phyloP scores from a whole-genome alignment of 2,888 invertebrate genomes.

The Melanargia galathea region DNA sequence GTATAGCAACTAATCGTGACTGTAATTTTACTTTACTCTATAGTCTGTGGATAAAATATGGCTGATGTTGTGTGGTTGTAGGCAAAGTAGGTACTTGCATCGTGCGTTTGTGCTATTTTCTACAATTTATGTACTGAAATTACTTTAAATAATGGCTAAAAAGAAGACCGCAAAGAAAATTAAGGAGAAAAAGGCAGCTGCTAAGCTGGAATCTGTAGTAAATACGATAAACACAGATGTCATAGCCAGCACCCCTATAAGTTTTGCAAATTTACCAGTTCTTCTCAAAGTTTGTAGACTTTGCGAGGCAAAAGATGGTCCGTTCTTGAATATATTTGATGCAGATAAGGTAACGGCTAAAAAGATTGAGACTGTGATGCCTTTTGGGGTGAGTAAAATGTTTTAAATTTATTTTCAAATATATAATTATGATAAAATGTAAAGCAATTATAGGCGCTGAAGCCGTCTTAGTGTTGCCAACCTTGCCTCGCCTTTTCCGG shows the following conservation, averaged over 20 bases:
- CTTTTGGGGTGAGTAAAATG: conserved; percentile 64
- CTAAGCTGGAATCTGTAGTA: conserved; percentile 42
- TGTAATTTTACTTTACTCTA: not conserved
- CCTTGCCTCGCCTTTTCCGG: not conserved
- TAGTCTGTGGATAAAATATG: conserved; percentile 34
- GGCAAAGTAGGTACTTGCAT: conserved; percentile 12
- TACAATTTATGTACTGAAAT: not conserved
- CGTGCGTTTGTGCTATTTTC: conserved; percentile 23
- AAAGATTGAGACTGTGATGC: conserved; percentile 73
- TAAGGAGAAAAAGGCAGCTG: conserved; percentile 51
- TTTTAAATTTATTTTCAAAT: not conserved
- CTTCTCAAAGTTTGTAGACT: conserved; percentile 71
- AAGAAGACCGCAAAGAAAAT: conserved; percentile 29
- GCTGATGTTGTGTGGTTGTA: conserved; percentile 32
- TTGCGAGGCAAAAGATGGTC: conserved; percentile 75
- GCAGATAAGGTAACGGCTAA: conserved; percentile 67
- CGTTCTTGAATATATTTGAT: conserved; percentile 76
- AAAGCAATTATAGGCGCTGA: conserved; percentile 8
- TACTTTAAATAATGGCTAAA: conserved; percentile 39
- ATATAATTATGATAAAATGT: not conserved
- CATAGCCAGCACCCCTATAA: conserved; percentile 51
- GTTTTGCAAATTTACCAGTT: conserved; percentile 50
- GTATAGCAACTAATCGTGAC: too few relatives aligned
- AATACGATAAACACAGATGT: conserved; percentile 48
- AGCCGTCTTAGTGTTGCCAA: conserved; percentile 4